A percentile compares a stretch with the other conserved stretches of the same genome.
Conservation (phyloP, 2,888 invertebrate genomes). For the Stramonita haemastoma region DNA sequence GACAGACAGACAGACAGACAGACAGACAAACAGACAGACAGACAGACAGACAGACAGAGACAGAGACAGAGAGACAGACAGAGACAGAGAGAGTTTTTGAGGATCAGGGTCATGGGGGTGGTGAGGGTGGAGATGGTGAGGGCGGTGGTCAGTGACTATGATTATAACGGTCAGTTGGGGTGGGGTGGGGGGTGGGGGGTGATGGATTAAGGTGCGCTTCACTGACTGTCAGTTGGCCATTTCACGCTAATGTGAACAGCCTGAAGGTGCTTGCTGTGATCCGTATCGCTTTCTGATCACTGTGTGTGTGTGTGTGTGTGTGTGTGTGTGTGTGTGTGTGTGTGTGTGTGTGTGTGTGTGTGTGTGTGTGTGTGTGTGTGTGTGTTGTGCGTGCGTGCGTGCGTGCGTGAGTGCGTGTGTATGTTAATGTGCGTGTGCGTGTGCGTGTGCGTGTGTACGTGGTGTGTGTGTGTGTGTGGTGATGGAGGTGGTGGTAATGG, state of each 20-base stretch:
- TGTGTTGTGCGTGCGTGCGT: constrained; percentile 8
- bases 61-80: not conserved
- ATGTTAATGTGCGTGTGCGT: constrained; percentile 8
- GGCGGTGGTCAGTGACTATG: not conserved
- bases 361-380: constrained; percentile 28
- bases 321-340: constrained; percentile 2
- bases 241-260: not conserved
- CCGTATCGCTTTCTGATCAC: not conserved
- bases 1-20: not conserved
- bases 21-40: no score
- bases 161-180: not conserved
- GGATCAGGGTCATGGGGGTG: not conserved
- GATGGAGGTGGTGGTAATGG: no score
- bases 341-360: constrained; percentile 26
- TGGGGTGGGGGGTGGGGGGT: not conserved
- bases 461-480: constrained; percentile 13
- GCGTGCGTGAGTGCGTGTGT: not conserved
- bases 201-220: not conserved
- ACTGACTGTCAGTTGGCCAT: not conserved
- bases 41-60: not conserved
- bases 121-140: not conserved
- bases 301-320: not conserved
- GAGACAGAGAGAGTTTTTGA: not conserved
- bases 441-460: constrained; percentile 6
- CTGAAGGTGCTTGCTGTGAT: not conserved